These are phyloP conservation scores for Dryobotodes eremita DNA, from an alignment of 2,888 invertebrate genomes.

Conservation along the genomic window DNA sequence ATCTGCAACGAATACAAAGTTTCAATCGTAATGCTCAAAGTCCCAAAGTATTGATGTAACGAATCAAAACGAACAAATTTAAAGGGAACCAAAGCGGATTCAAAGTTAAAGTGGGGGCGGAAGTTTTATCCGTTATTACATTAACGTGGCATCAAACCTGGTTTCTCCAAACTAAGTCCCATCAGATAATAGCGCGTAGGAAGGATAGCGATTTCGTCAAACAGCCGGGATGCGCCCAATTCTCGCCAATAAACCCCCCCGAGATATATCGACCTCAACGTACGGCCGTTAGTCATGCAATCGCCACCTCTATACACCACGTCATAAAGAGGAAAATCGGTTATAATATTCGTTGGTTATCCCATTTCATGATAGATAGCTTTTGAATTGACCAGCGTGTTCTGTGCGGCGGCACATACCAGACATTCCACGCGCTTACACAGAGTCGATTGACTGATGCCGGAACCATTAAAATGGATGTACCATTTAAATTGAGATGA, in stretches of 20 bases:
- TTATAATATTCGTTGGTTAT: constrained; percentile 76
- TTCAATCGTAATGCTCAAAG: constrained; percentile 52
- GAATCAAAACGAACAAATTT: constrained; percentile 69
- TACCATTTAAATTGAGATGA: constrained; percentile 73
- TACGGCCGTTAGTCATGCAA: constrained; percentile 76
- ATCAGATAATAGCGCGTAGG: constrained; percentile 86
- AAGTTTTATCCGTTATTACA: constrained; percentile 80
- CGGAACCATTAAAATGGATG: constrained; percentile 76
- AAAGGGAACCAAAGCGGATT: constrained; percentile 66
- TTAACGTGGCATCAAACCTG: constrained; percentile 79
- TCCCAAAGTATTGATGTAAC: constrained; percentile 63
- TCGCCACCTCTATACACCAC: constrained; percentile 80
- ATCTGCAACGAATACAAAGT: constrained; percentile 51
- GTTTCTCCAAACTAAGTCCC: constrained; percentile 82
- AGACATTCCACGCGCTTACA: constrained; percentile 77
- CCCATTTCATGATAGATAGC: constrained; percentile 76
- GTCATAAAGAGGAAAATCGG: constrained; percentile 80
- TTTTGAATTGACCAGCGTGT: constrained; percentile 84
- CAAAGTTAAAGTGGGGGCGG: constrained; percentile 68
- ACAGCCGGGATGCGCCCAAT: constrained; percentile 90
- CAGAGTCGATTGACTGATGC: constrained; percentile 78
- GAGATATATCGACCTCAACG: constrained; percentile 84
- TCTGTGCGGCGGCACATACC: constrained; percentile 78
- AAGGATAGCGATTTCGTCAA: constrained; percentile 88
- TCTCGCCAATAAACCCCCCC: constrained; percentile 89